These are phyloP conservation scores for Hipparchia sbordonii DNA, from an alignment of 2,888 invertebrate species.

Conservation along the genomic window DNA sequence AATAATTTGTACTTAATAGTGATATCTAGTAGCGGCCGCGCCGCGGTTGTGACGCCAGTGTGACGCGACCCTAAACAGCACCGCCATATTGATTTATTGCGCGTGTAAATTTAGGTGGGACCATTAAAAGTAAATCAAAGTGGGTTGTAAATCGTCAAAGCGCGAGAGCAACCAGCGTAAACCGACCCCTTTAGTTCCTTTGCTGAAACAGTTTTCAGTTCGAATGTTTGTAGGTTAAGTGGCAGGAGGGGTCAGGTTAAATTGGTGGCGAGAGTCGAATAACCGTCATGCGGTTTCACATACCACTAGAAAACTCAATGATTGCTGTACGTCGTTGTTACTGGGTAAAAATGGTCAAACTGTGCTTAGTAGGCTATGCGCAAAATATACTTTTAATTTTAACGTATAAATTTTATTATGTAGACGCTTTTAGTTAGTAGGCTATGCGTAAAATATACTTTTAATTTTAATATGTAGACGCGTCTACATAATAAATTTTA, in stretches of 20 bases:
- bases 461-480: too few species aligned
- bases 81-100: constrained; percentile 62
- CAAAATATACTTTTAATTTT: too few species aligned
- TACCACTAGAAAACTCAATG: constrained; percentile 35
- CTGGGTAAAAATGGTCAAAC: constrained; percentile 29
- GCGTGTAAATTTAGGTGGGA: constrained; percentile 48
- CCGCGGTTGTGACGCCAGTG: background rate
- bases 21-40: background rate
- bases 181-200: constrained; percentile 35
- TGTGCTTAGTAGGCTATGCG: background rate
- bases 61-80: constrained; percentile 13
- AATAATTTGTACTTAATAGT: background rate
- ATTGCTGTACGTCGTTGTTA: constrained; percentile 32
- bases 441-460: too few species aligned
- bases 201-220: constrained; percentile 30
- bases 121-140: constrained; percentile 50
- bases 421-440: too few species aligned
- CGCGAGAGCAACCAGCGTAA: constrained; percentile 38
- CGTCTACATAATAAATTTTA: too few species aligned
- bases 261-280: constrained; percentile 34
- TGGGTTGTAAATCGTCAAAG: constrained; percentile 51
- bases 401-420: too few species aligned
- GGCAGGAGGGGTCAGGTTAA: constrained; percentile 32
- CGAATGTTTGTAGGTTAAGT: constrained; percentile 34
- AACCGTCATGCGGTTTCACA: constrained; percentile 38